Conservation (phyloP, 2,888 invertebrate species). For the Callosobruchus maculatus region DNA sequence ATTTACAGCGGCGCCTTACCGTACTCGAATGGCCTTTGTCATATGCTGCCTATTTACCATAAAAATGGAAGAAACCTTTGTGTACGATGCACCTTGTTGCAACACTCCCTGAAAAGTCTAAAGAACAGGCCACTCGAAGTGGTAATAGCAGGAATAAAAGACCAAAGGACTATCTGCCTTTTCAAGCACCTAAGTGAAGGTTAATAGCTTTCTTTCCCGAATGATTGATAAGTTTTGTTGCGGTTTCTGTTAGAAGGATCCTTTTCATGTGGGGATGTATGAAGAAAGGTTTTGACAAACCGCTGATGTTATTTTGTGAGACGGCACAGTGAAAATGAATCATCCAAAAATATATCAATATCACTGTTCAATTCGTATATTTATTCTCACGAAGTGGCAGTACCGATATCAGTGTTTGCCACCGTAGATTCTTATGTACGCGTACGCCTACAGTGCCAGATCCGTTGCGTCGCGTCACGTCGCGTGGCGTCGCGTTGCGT, state of each 20-base stretch:
- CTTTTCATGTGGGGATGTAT: not conserved
- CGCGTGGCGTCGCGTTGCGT: too few relatives aligned
- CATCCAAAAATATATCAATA: too few relatives aligned
- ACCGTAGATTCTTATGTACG: too few relatives aligned
- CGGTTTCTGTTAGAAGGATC: not conserved
- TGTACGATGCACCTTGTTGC: slow-evolving; percentile 15
- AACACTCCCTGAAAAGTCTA: slow-evolving; percentile 12
- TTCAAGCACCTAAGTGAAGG: slow-evolving; percentile 2
- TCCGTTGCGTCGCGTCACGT: too few relatives aligned
- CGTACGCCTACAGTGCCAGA: too few relatives aligned
- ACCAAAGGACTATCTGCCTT: not conserved
- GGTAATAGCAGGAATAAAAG: not conserved
- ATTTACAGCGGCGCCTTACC: slow-evolving; percentile 19
- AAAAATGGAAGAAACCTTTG: slow-evolving; percentile 11
- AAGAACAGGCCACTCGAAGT: slow-evolving; percentile 7
- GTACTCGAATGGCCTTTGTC: slow-evolving; percentile 13
- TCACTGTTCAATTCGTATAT: too few relatives aligned
- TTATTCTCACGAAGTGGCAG: too few relatives aligned
- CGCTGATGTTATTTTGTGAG: too few relatives aligned
- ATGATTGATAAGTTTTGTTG: slow-evolving; percentile 8
- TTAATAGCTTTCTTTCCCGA: slow-evolving; percentile 9
- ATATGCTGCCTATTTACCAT: slow-evolving; percentile 14
- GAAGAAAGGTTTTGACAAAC: too few relatives aligned
- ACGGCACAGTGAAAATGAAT: too few relatives aligned
- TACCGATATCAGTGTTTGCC: too few relatives aligned